Base-by-base conservation (phyloP, 1,140 invertebrate species). In the Phenacoccus solenopsis region DNA sequence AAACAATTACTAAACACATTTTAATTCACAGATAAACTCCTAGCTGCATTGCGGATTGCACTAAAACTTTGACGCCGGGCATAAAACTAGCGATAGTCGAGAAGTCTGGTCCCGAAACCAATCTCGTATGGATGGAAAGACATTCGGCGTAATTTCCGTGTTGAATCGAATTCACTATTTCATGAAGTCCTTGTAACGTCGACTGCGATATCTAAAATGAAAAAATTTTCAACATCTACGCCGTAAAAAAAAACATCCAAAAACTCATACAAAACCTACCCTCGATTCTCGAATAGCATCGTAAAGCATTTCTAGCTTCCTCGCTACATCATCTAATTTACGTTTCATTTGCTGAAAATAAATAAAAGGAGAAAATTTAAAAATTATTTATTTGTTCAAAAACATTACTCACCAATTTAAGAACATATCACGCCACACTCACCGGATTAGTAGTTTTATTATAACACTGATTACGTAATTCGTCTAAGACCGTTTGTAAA, bases 1-100 rank as follows among this genome's bases (percentile, higher is more conserved):
- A n/a, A n/a, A n/a, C n/a, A n/a, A n/a, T n/a, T n/a, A n/a, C n/a
- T n/a, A n/a, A n/a, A n/a, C n/a, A n/a, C n/a, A n/a, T n/a, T n/a
- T 32, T 49, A 16, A 49, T 49, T 49, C 16, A 49, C 16, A 49
- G 20, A 49, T 74, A 87, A 73, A 88, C 83, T 69, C 85, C 84
- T 69, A 93, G 79, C 77, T 93, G 91, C 68, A 84, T 78, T 28
- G 92, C 90, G 59, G 88, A 87, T 79, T 94, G 90, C 69, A 95
- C 78, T 70, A 96, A 84, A 74, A 92, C 86, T 84, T 96, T 95
- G 16, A 96, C 82, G 70, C 90, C 91, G 2, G 93, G 92, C 87
- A 95, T 90, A 78, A 96, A 96, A 73, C 84, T 84, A 49, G 92
- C 90, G 71, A 91, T 93, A 78, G 93, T 87, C n/a, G 91, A 87